A percentile compares a stretch with the other conserved stretches of the same genome.
These are phyloP conservation scores for Aythya baeri DNA, from an alignment of 2,113 vertebrate genomes.

Conservation along the genomic window DNA sequence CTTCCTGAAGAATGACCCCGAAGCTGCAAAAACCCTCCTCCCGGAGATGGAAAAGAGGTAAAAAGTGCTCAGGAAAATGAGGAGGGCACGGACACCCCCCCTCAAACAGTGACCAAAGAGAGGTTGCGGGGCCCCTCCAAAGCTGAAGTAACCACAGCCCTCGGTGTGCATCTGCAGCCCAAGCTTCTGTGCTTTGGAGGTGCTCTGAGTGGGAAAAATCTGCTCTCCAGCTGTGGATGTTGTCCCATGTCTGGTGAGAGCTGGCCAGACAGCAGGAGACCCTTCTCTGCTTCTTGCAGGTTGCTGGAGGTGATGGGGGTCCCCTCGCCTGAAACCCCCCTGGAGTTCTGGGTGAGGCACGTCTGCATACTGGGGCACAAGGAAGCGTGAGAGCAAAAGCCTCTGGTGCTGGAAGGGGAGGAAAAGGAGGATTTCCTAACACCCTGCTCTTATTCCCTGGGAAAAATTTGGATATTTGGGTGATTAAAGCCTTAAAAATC, in stretches of 20 bases:
- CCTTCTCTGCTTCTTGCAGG: conserved; percentile 45
- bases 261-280: background rate
- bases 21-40: conserved; percentile 76
- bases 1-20: conserved; percentile 66
- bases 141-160: background rate
- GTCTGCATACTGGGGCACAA: conserved; percentile 60
- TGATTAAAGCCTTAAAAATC: background rate
- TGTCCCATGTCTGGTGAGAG: background rate
- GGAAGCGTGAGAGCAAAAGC: background rate
- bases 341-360: conserved; percentile 51
- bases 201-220: background rate
- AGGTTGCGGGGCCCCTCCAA: background rate
- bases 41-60: conserved; percentile 78
- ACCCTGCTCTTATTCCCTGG: background rate
- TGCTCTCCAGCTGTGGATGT: background rate
- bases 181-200: background rate
- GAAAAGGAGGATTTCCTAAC: background rate
- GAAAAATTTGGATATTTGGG: background rate
- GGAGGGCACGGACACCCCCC: background rate
- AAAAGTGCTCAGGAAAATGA: background rate
- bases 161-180: background rate
- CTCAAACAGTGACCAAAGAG: accelerated
- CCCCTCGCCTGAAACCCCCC: conserved; percentile 34
- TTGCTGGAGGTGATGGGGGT: conserved; percentile 63
- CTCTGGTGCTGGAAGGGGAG: background rate